Percentiles rank a stretch among this genome's conserved stretches.
Conservation (phyloP, 92 coral and sea anemone genomes). For the Zoanthus gigantus region DNA sequence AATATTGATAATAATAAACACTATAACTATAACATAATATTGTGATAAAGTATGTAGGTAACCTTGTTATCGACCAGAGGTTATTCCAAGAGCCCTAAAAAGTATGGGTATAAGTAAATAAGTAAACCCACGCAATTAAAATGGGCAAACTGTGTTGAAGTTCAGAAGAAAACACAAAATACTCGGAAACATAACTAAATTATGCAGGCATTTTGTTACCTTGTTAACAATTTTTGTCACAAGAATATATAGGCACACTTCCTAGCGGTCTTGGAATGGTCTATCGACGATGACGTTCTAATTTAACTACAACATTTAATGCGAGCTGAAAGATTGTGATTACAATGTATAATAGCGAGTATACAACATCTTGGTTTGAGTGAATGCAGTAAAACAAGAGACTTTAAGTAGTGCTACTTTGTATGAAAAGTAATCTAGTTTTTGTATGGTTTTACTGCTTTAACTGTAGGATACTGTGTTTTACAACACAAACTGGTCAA, state of each 20-base stretch:
- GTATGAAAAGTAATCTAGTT: constrained; percentile 12
- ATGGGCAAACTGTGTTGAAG: constrained; percentile 8
- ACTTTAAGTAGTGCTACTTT: constrained; percentile 18
- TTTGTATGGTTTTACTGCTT: constrained; percentile 17
- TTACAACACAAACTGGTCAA: constrained; percentile 19
- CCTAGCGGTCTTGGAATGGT: constrained; percentile 20
- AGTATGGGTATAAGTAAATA: constrained; percentile 10
- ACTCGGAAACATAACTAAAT: constrained; percentile 23
- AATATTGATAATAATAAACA: constrained; percentile 12
- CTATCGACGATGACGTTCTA: constrained; percentile 5
- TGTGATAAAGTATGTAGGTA: constrained; percentile 17
- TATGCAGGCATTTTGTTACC: not conserved
- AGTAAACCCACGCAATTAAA: constrained; percentile 18
- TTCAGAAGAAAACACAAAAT: constrained; percentile 16
- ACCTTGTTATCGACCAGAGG: constrained; percentile 21
- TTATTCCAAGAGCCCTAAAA: constrained; percentile 14
- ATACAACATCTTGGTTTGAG: constrained; percentile 22
- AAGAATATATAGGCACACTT: constrained; percentile 5
- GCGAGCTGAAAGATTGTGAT: constrained; percentile 12
- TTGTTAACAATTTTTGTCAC: constrained; percentile 13
- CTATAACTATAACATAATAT: constrained; percentile 15
- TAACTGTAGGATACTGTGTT: constrained; percentile 10
- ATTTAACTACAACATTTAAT: constrained; percentile 16
- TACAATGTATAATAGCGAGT: constrained; percentile 10
- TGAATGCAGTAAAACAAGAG: constrained; percentile 24